A percentile compares a stretch with the other conserved stretches of the same genome.
phyloP scores from a whole-genome alignment of 2,888 invertebrate genomes.

The Trichogramma dendrolimi region DNA sequence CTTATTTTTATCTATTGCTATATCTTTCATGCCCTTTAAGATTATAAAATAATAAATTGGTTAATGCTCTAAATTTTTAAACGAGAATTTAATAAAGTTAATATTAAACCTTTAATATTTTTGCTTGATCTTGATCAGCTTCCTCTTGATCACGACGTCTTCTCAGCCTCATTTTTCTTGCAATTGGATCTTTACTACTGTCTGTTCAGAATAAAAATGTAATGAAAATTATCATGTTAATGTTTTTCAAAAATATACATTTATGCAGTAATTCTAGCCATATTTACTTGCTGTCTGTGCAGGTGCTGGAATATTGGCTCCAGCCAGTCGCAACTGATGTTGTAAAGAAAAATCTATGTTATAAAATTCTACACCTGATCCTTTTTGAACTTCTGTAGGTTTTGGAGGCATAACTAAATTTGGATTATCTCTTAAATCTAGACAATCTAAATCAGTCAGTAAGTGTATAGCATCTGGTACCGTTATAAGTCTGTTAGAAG shows the following conservation, averaged over 20 bases:
- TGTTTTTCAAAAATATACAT: slow-evolving; percentile 8
- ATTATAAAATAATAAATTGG: slow-evolving; percentile 13
- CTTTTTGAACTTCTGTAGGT: slow-evolving; percentile 75
- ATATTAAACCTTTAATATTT: slow-evolving; percentile 69
- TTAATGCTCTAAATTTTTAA: slow-evolving; percentile 38
- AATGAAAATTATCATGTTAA: slow-evolving; percentile 6
- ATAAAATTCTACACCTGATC: slow-evolving; percentile 86
- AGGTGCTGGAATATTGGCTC: slow-evolving; percentile 77
- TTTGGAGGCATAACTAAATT: slow-evolving; percentile 97
- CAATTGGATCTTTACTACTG: slow-evolving; percentile 84
- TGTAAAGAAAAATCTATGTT: slow-evolving; percentile 98
- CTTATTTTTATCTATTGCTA: slow-evolving; percentile 77
- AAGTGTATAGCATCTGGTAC: slow-evolving; percentile 96
- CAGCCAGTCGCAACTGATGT: slow-evolving; percentile 87
- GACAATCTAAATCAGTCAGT: slow-evolving; percentile 79
- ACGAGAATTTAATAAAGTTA: slow-evolving; percentile 55
- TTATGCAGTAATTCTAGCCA: neutral
- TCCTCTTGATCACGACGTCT: slow-evolving; percentile 76
- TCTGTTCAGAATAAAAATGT: slow-evolving; percentile 46
- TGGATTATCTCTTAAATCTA: slow-evolving; percentile 90
- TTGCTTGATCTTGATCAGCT: slow-evolving; percentile 81
- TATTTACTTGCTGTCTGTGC: slow-evolving; percentile 65
- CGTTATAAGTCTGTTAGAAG: slow-evolving; percentile 90
- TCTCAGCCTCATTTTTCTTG: slow-evolving; percentile 84
- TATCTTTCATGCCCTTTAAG: slow-evolving; percentile 74